Evolutionary conservation across 2,113 vertebrate species (phyloP), one percentile per base, ranked within the genome.

Genomic region (Anguilla japonica): DNA sequence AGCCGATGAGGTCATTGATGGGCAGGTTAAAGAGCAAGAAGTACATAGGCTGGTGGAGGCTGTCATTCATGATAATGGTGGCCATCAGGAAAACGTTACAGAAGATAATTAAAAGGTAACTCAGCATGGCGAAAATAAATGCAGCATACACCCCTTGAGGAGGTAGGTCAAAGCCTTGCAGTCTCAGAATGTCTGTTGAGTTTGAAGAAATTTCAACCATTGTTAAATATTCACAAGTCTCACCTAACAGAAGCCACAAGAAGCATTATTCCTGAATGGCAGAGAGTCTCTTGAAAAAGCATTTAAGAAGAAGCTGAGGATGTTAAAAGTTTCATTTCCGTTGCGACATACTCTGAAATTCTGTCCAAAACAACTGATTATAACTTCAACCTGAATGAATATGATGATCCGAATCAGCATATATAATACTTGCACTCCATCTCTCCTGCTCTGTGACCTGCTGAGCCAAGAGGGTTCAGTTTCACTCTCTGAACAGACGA

Each of bases 11-110:
- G 87, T 95, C 94, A 5, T 93, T 94, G 11, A 94, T 15, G 0
- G 91, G 89, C 41, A 95, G 85, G 89, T 93, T 95, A 26, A 92
- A 94, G 86, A 92, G 92, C 0, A 95, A 91, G 41, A 95, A 87
- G 22, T 94, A 94, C 94, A 95, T 94, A 56, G 94, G 94, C 85
- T 93, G 88, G 11, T 94, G 94, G 13, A 95, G 92, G 82, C 88
- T 92, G 26, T 83, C 90, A 22, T 94, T 87, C 2, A 83, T 20
- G 2, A 11, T 67, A 80, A 93, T 93, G 81, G 92, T 67, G 2
- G 89, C 0, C 57, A 94, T 41, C 46, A 94, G 79, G 79, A 88
- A 57, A 0, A 93, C 6, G 81, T 94, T 94, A 2, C 81, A 53
- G 26, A 83, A 83, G 46, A 83, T 5, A 83, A 83, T 83, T n/a